Evolutionary conservation across 2,113 vertebrate genomes (phyloP).

Genomic region (Erythrocercus mccallii): DNA sequence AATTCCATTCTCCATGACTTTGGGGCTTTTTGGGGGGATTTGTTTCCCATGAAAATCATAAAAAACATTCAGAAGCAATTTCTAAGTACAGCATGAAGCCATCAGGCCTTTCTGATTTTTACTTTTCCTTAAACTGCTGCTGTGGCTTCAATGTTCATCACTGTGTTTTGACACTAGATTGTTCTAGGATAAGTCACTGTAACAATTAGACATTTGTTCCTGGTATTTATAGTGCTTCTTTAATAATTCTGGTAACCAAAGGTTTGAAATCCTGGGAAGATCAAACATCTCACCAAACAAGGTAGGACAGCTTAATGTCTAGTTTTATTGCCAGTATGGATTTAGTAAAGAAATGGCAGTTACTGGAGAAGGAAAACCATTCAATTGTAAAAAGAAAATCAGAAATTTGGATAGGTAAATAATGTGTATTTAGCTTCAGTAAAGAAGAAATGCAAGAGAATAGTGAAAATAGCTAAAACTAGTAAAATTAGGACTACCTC

Average conservation of each 20-base stretch:
- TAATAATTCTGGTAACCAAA: neutral
- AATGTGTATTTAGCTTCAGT: neutral
- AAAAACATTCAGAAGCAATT: neutral
- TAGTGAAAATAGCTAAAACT: neutral
- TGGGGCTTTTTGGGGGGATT: neutral
- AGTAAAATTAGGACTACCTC: neutral
- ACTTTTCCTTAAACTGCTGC: neutral
- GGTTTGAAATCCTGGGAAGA: neutral
- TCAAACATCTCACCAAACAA: neutral
- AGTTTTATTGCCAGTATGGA: neutral
- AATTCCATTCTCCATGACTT: neutral
- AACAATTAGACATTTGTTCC: neutral
- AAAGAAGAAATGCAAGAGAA: neutral
- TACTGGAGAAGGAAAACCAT: neutral
- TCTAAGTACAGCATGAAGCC: neutral
- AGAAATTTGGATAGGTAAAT: neutral
- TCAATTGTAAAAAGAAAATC: neutral
- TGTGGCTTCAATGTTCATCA: neutral
- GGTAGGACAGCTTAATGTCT: neutral
- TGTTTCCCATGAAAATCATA: neutral
- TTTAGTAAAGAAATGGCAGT: neutral
- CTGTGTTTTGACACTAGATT: neutral
- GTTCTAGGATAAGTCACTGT: neutral
- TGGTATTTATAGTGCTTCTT: neutral
- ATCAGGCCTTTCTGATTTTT: neutral